Base-by-base conservation (phyloP, 2,797 vertebrate genomes). In the Centropyge bicolor region DNA sequence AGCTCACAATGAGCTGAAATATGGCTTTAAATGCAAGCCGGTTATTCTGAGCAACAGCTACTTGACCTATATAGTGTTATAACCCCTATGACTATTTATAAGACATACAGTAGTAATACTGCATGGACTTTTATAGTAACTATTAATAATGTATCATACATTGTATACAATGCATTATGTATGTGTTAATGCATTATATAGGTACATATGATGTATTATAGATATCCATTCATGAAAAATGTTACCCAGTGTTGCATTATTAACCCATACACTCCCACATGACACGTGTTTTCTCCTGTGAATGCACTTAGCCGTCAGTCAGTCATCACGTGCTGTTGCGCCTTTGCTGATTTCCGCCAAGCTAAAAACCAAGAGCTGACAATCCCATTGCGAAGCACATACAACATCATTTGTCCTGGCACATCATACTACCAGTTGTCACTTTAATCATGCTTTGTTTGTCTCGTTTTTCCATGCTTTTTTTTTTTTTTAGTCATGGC, bases 181-280 rank as follows among this genome's bases (percentile, higher is more conserved):
- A 82, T 75, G 22, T 65, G 38, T 8, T 68, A 52, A 75, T 75
- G 61, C 22, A 63, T 70, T 74, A 74, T 54, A 69, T 36, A 74
- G 41, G 20, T 41, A 71, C 2, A 52, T 46, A 52, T 64, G n/a
- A 76, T 76, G 16, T 6, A 76, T 72, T 69, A 64, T 56, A 55
- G 20, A 79, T 64, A 64, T 68, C 43, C 11, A 75, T 72, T 72
- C 24, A 64, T 48, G 14, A 78, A 64, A 67, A 70, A 24, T 54
- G 31, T 71, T 69, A 14, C 3, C 6, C 6, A 36, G 6, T 49
- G 48, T 60, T 74, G 48, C 54, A 81, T 74, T 78, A 62, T 65
- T 69, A 55, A 70, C 31, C 14, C 27, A 17, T 7, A 46, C 5
- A 24, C 38, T 72, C 19, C n/a, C 16, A 49, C 24, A 22, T 46